Evolutionary conservation across 2,888 invertebrate genomes (phyloP).

Genomic region (Cryptus armator): DNA sequence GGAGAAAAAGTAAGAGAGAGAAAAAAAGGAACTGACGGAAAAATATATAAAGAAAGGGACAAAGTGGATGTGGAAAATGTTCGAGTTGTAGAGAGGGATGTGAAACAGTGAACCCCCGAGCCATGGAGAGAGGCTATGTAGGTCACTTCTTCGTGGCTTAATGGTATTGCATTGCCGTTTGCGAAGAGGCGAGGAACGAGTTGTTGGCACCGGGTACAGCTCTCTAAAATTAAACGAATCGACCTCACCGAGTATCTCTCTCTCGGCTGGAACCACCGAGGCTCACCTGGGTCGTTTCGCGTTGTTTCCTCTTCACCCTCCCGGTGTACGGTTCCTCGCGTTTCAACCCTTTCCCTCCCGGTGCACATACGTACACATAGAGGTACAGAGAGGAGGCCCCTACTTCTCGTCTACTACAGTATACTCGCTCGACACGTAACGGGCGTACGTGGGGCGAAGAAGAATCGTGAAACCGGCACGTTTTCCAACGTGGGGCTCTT

Average conservation of each 20-base stretch:
- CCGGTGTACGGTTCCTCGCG: slow-evolving; percentile 30
- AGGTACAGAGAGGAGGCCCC: not conserved
- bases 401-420: slow-evolving; percentile 5
- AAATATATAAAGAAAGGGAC: slow-evolving; percentile 5
- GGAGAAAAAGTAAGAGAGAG: slow-evolving; percentile 2
- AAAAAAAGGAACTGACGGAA: slow-evolving; percentile 13
- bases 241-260: slow-evolving; percentile 58
- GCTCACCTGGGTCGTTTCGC: slow-evolving; percentile 62
- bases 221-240: slow-evolving; percentile 72
- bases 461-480: slow-evolving; percentile 47
- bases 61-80: slow-evolving; percentile 33
- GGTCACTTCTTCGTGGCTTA: slow-evolving; percentile 65
- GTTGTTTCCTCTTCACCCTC: slow-evolving; percentile 61
- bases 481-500: slow-evolving; percentile 57
- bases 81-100: slow-evolving; percentile 29
- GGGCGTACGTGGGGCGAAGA: slow-evolving; percentile 57
- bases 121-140: slow-evolving; percentile 41
- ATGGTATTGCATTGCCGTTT: slow-evolving; percentile 70
- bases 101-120: slow-evolving; percentile 16
- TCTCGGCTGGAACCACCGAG: slow-evolving; percentile 20
- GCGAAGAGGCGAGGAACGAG: slow-evolving; percentile 48
- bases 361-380: slow-evolving; percentile 24
- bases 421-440: slow-evolving; percentile 49
- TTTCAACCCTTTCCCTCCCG: slow-evolving; percentile 37
- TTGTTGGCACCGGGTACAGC: slow-evolving; percentile 65